These are phyloP conservation scores for Silurus meridionalis DNA, from an alignment of 2,113 vertebrate species.

Conservation along the genomic window DNA sequence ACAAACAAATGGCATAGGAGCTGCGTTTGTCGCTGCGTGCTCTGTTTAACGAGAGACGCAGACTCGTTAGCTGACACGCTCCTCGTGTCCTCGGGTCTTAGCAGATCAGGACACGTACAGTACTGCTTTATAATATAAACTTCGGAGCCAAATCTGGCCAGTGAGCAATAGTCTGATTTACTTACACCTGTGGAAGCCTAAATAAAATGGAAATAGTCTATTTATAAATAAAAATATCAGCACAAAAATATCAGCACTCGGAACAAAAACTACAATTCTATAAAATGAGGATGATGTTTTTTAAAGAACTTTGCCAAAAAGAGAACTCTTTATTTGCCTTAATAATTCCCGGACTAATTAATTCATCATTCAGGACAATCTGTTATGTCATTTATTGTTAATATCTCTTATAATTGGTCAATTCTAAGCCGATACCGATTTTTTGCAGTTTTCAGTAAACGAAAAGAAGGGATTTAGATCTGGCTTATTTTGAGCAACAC, in stretches of 20 bases:
- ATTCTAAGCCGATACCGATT: not conserved
- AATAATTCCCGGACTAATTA: not conserved
- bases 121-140: not conserved
- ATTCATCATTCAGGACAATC: not conserved
- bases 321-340: not conserved
- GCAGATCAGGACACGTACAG: constrained; percentile 15
- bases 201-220: not conserved
- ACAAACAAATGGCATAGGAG: constrained; percentile 48
- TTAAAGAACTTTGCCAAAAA: not conserved
- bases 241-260: not conserved
- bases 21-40: constrained; percentile 31
- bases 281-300: not conserved
- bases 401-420: not conserved
- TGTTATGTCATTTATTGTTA: not conserved
- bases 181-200: not conserved
- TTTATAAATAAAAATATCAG: not conserved
- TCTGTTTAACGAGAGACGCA: constrained; percentile 46
- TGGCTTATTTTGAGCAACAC: not conserved
- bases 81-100: constrained; percentile 34
- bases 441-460: not conserved
- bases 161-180: not conserved
- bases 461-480: not conserved
- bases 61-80: constrained; percentile 35
- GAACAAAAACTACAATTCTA: not conserved
- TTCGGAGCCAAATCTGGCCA: not conserved